phyloP scores from a whole-genome alignment of 2,888 invertebrate genomes.

The Drosophila monieri region DNA sequence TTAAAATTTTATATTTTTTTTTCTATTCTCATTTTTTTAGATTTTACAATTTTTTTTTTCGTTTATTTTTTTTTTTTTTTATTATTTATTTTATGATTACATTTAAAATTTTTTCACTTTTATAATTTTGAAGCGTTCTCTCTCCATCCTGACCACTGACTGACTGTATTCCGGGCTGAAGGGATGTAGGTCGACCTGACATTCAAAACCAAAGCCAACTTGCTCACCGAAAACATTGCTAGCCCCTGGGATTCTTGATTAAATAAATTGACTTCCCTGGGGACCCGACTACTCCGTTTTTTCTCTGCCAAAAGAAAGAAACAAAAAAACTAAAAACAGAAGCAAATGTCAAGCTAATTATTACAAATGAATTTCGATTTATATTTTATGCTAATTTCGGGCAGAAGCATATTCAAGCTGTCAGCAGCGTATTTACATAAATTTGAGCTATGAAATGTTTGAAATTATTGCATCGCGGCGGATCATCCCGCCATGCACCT shows the following conservation, averaged over 20 bases:
- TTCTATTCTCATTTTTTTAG: neutral
- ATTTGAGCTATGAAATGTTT: constrained; percentile 51
- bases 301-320: constrained; percentile 42
- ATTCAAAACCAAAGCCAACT: neutral
- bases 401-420: constrained; percentile 40
- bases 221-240: constrained; percentile 37
- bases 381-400: constrained; percentile 57
- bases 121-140: neutral
- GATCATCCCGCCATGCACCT: constrained; percentile 26
- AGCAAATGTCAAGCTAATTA: constrained; percentile 71
- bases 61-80: no score
- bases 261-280: constrained; percentile 64
- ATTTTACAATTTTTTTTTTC: no score
- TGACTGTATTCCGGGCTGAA: neutral
- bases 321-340: constrained; percentile 53
- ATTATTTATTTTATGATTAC: no score
- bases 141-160: neutral
- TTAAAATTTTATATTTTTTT: constrained; percentile 25
- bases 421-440: constrained; percentile 55
- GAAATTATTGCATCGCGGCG: constrained; percentile 50
- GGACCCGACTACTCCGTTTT: constrained; percentile 26
- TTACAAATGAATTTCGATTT: constrained; percentile 74
- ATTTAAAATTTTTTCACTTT: neutral
- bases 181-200: neutral
- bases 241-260: constrained; percentile 67